Evolutionary conservation across 2,888 invertebrate species (phyloP).

Genomic region (Serrognathus titanus): DNA sequence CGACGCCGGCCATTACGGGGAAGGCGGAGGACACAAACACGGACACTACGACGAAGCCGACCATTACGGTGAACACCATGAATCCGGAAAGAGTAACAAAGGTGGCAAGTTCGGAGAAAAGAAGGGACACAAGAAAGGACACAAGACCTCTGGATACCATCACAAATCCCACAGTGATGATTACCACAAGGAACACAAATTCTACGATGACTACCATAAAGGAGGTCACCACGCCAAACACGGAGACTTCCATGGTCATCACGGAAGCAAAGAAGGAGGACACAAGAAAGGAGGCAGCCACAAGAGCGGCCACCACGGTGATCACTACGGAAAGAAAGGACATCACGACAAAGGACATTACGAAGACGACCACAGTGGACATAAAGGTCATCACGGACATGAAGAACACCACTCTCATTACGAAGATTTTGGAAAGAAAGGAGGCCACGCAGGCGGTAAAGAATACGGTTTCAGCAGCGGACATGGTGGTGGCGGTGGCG

Average conservation of each 20-base stretch:
- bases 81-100: conserved; percentile 65
- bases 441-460: conserved; percentile 75
- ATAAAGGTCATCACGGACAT: conserved; percentile 74
- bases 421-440: conserved; percentile 74
- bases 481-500: conserved; percentile 7
- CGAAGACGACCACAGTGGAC: conserved; percentile 74
- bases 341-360: conserved; percentile 77
- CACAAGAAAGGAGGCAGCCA: conserved; percentile 77
- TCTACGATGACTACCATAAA: conserved; percentile 74
- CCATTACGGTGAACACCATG: conserved; percentile 62
- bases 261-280: conserved; percentile 68
- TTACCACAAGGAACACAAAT: conserved; percentile 74
- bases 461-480: conserved; percentile 57
- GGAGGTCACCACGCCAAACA: conserved; percentile 79
- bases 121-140: conserved; percentile 73
- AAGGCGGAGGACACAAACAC: conserved; percentile 60
- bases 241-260: conserved; percentile 74
- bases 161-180: conserved; percentile 78
- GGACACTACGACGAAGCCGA: conserved; percentile 60
- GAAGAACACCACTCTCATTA: conserved; percentile 43
- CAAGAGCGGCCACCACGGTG: conserved; percentile 71
- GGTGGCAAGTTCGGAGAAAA: conserved; percentile 70
- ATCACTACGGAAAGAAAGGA: conserved; percentile 77
- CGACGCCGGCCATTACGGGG: conserved; percentile 60
- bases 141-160: conserved; percentile 74